A percentile compares a stretch with the other conserved stretches of the same genome.
Conservation (phyloP, 35 echinoderm and acorn worm species). For the Nesometra sesokonis region DNA sequence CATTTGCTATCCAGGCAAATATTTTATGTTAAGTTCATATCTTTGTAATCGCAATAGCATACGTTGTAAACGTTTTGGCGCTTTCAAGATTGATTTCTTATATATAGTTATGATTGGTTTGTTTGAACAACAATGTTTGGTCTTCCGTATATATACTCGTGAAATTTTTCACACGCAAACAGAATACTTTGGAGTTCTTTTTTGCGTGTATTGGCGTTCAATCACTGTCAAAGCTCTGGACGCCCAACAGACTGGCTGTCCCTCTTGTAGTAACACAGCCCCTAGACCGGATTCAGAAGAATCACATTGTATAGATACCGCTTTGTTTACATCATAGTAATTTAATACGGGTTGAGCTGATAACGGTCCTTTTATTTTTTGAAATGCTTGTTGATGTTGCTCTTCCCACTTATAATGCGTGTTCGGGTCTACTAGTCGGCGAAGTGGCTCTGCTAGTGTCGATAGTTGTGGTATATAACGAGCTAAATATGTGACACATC, state of each 20-base stretch:
- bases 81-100: constrained; percentile 8
- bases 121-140: neutral
- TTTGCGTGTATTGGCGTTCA: no score
- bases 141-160: constrained; percentile 31
- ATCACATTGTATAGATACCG: no score
- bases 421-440: neutral
- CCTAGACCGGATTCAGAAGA: no score
- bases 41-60: no score
- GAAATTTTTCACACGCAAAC: constrained; percentile 39
- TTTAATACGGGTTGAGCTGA: no score
- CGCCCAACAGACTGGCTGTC: no score
- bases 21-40: no score
- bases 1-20: no score
- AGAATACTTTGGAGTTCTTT: constrained; percentile 51
- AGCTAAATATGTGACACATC: constrained; percentile 6
- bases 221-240: no score
- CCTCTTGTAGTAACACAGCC: no score
- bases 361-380: constrained; percentile 30
- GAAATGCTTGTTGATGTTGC: constrained; percentile 30
- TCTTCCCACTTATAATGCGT: constrained; percentile 30
- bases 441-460: neutral
- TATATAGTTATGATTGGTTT: constrained; percentile 20
- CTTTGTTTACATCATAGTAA: no score
- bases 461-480: constrained; percentile 15
- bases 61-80: constrained; percentile 20